phyloP scores from a whole-genome alignment of 2,888 invertebrate species.

The Polyommatus iphigenia region DNA sequence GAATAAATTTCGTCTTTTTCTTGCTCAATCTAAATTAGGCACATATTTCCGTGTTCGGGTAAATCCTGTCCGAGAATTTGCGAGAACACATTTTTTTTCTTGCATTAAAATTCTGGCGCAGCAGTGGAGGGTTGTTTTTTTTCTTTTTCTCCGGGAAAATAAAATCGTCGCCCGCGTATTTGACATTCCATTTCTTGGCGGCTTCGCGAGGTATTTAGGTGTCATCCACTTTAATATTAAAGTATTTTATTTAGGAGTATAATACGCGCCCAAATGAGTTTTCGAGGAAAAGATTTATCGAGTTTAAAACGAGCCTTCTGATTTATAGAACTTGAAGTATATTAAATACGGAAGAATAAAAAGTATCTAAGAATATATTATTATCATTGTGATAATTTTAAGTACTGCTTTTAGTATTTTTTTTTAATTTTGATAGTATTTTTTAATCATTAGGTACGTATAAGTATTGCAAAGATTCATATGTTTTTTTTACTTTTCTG shows the following conservation, averaged over 20 bases:
- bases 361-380: too few relatives aligned
- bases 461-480: too few relatives aligned
- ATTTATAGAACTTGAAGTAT: neutral
- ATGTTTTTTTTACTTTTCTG: too few relatives aligned
- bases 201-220: slow-evolving; percentile 33
- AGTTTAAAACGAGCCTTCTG: neutral
- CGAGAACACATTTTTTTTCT: neutral
- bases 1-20: too few relatives aligned
- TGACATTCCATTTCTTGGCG: slow-evolving; percentile 27
- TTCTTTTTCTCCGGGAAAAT: slow-evolving; percentile 3
- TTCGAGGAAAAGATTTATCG: neutral
- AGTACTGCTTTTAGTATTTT: too few relatives aligned
- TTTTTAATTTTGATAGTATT: too few relatives aligned
- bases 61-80: neutral
- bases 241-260: slow-evolving; percentile 17
- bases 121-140: neutral
- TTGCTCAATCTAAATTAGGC: too few relatives aligned
- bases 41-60: neutral
- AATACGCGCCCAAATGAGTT: neutral
- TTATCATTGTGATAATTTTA: too few relatives aligned
- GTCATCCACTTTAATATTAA: slow-evolving; percentile 30
- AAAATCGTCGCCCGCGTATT: neutral
- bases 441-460: too few relatives aligned
- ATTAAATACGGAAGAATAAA: neutral
- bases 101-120: slow-evolving; percentile 3